Percentiles rank a stretch among this genome's conserved stretches.
These are phyloP conservation scores for Pterois miles DNA, from an alignment of 2,797 vertebrate genomes.

Conservation along the genomic window DNA sequence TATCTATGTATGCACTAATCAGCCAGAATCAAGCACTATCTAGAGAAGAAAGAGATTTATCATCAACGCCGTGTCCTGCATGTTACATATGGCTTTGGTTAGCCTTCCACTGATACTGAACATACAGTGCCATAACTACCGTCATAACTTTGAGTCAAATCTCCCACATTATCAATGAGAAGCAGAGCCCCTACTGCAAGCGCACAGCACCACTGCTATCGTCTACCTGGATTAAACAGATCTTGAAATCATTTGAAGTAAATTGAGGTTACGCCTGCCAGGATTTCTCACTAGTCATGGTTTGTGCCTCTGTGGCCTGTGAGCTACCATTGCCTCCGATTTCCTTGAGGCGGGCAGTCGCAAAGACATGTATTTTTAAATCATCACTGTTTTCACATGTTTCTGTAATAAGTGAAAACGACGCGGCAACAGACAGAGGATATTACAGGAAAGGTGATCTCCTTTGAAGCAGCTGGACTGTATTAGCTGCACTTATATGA, in stretches of 20 bases:
- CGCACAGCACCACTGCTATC: constrained; percentile 13
- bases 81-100: constrained; percentile 9
- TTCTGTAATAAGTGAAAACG: constrained; percentile 26
- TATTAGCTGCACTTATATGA: constrained; percentile 13
- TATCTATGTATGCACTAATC: not conserved
- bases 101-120: not conserved
- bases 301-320: constrained; percentile 11
- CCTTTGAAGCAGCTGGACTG: constrained; percentile 37
- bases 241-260: constrained; percentile 35
- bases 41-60: not conserved
- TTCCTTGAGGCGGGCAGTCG: not conserved
- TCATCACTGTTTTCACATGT: constrained; percentile 12
- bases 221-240: constrained; percentile 42
- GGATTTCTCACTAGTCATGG: not conserved
- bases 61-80: not conserved
- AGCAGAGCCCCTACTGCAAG: constrained; percentile 6
- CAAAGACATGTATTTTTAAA: constrained; percentile 21
- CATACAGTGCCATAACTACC: not conserved
- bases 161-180: constrained; percentile 40
- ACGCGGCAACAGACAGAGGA: constrained; percentile 31
- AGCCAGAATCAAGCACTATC: accelerated
- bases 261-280: constrained; percentile 22
- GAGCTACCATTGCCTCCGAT: not conserved
- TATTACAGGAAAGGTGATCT: constrained; percentile 35
- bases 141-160: constrained; percentile 33